phyloP scores from a whole-genome alignment of 2,797 vertebrate species.

The Australoheros facetus region DNA sequence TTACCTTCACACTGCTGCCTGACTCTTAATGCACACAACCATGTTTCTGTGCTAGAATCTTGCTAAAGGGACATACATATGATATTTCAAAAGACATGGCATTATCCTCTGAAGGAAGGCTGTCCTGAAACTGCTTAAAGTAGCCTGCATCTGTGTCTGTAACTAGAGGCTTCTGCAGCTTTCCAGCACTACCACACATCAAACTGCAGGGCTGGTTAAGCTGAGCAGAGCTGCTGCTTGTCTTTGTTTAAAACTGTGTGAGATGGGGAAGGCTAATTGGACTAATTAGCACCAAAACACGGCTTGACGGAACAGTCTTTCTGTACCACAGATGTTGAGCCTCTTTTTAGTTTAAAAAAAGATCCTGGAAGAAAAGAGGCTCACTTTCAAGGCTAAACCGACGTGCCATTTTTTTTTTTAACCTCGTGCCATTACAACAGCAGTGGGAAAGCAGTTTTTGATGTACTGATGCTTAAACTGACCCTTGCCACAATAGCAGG shows the following conservation, averaged over 20 bases:
- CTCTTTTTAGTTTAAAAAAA: slow-evolving; percentile 46
- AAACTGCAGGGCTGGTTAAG: slow-evolving; percentile 61
- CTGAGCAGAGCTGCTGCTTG: slow-evolving; percentile 51
- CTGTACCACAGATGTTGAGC: slow-evolving; percentile 64
- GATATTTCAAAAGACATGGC: slow-evolving; percentile 45
- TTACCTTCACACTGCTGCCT: slow-evolving; percentile 24
- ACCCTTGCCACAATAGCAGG: slow-evolving; percentile 48
- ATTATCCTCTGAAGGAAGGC: slow-evolving; percentile 58
- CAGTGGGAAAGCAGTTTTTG: slow-evolving; percentile 40
- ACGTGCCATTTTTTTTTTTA: slow-evolving; percentile 43
- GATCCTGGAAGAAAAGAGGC: slow-evolving; percentile 44
- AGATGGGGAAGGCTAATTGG: slow-evolving; percentile 75
- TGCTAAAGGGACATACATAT: slow-evolving; percentile 44
- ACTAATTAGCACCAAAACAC: slow-evolving; percentile 77
- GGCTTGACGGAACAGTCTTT: slow-evolving; percentile 62
- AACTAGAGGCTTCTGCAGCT: slow-evolving; percentile 59
- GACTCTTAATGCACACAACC: slow-evolving; percentile 28
- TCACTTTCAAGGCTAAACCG: slow-evolving; percentile 58
- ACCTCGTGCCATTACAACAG: slow-evolving; percentile 37
- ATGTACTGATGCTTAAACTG: slow-evolving; percentile 44
- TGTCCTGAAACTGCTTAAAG: slow-evolving; percentile 61
- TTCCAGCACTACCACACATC: slow-evolving; percentile 61
- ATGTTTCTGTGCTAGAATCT: slow-evolving; percentile 53
- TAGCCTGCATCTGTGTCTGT: slow-evolving; percentile 56
- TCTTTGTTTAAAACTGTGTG: slow-evolving; percentile 70